Evolutionary conservation across 2,113 vertebrate species (phyloP), one percentile per base, ranked within the genome.

Genomic region (Hemichromis elongatus): DNA sequence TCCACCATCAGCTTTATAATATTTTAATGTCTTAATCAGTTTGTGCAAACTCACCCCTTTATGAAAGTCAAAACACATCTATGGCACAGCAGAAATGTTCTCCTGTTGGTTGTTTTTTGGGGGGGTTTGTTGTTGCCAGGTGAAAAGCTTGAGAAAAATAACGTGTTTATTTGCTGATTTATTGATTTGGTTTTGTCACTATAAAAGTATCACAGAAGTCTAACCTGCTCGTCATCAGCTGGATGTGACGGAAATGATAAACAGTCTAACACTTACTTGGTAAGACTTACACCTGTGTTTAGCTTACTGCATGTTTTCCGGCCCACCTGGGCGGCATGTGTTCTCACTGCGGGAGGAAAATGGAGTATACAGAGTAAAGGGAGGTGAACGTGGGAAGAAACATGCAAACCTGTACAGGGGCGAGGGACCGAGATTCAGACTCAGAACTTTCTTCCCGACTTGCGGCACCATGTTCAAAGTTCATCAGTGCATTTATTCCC

Each of bases 251-350:
- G 68, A 50, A 66, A 79, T 52, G 59, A 53, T 12, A 24, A 50
- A 84, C 12, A 77, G 83, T 45, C 50, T 37, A 66, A 33, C 77
- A 79, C 18, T 52, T 52, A 75, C 18, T 52, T 75, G 54, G 42
- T 50, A 57, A 84, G 55, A 68, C 47, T 75, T 79, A 87, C 37
- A 84, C 13, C 61, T 78, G 86, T 77, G 81, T 68, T 88, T 53
- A 75, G n/a, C 57, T 52, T 40, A n/a, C 3, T 68, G 63, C 82
- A 37, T 24, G 21, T 61, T 80, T 59, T 88, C 18, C 57, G 54
- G 70, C 73, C 84, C 56, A 85, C 78, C 70, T 86, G 86, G 77
- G 14, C 78, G 3, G 35, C 80, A 87, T 54, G 30, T 89, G 77
- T 90, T 70, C 18, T 18, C 12, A 10, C 45, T 63, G 63, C 1